Evolutionary conservation across 2,888 invertebrate genomes (phyloP).

Genomic region (Volucella inanis): DNA sequence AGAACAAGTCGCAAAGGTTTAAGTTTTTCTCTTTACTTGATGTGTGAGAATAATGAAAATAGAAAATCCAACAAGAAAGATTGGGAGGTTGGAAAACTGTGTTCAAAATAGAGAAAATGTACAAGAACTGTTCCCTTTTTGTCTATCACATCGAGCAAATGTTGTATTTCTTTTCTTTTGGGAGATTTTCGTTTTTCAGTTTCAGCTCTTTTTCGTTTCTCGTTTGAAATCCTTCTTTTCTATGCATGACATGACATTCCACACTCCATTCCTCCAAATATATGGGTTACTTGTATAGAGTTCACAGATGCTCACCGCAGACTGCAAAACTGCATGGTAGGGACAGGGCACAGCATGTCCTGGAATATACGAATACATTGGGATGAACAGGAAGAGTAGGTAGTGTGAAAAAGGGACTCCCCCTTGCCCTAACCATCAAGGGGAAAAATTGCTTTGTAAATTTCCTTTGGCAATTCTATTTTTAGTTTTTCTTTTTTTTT

Average conservation of each 20-base stretch:
- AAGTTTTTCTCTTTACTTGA: conserved; percentile 36
- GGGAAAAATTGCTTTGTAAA: conserved; percentile 66
- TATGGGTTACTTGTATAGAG: conserved; percentile 56
- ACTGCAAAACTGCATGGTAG: conserved; percentile 33
- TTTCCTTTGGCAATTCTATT: conserved; percentile 66
- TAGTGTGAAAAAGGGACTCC: conserved; percentile 42
- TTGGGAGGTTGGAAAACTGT: conserved; percentile 8
- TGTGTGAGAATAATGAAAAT: conserved; percentile 45
- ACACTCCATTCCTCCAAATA: not conserved
- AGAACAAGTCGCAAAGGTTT: conserved; percentile 29
- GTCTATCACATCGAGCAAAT: conserved; percentile 44
- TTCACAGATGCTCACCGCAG: conserved; percentile 50
- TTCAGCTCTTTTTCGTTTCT: conserved; percentile 15
- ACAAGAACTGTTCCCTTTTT: conserved; percentile 52
- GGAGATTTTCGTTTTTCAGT: not conserved
- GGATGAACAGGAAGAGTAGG: not conserved
- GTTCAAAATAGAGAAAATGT: conserved; percentile 33
- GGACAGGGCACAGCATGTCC: not conserved
- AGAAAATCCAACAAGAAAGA: conserved; percentile 27
- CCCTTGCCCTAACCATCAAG: conserved; percentile 26
- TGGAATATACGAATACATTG: too few species aligned
- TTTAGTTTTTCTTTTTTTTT: conserved; percentile 19
- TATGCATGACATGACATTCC: conserved; percentile 23
- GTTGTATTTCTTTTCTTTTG: conserved; percentile 32
- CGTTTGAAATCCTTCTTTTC: conserved; percentile 2